Evolutionary conservation across 53 echinoderm and acorn worm genomes (phyloP).

Genomic region (Stichopus horrens): DNA sequence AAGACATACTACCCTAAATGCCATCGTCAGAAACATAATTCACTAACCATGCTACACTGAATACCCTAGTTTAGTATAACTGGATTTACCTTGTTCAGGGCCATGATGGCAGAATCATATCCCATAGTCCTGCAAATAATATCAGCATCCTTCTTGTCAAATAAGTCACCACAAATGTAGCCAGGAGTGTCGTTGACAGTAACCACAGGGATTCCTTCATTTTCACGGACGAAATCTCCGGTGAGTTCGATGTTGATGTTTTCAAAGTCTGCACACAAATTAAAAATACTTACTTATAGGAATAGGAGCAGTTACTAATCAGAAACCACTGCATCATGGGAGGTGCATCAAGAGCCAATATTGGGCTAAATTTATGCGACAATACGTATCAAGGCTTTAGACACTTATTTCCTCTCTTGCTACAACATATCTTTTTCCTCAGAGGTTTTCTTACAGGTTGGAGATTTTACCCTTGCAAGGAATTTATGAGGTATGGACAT

Average conservation of each 20-base stretch:
- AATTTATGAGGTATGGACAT: neutral
- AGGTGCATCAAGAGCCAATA: no score
- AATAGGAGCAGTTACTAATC: no score
- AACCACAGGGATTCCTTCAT: slow-evolving; percentile 23
- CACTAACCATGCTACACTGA: no score
- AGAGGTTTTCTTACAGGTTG: no score
- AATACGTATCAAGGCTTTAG: no score
- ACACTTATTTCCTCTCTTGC: no score
- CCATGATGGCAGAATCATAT: neutral
- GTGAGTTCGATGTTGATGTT: slow-evolving; percentile 12
- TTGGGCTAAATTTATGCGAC: no score
- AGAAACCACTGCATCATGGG: no score
- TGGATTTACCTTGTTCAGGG: slow-evolving; percentile 10
- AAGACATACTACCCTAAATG: no score
- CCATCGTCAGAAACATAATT: no score
- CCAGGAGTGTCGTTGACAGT: neutral
- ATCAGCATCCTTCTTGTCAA: slow-evolving; percentile 14
- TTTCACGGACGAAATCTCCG: neutral
- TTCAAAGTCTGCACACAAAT: slow-evolving; percentile 1
- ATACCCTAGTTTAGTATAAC: neutral
- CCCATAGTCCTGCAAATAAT: slow-evolving; percentile 35
- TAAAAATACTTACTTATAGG: neutral
- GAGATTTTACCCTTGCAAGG: neutral
- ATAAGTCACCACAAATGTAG: slow-evolving; percentile 19
- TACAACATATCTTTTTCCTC: no score